phyloP scores from a whole-genome alignment of 2,797 vertebrate genomes.

The Tapera naevia region DNA sequence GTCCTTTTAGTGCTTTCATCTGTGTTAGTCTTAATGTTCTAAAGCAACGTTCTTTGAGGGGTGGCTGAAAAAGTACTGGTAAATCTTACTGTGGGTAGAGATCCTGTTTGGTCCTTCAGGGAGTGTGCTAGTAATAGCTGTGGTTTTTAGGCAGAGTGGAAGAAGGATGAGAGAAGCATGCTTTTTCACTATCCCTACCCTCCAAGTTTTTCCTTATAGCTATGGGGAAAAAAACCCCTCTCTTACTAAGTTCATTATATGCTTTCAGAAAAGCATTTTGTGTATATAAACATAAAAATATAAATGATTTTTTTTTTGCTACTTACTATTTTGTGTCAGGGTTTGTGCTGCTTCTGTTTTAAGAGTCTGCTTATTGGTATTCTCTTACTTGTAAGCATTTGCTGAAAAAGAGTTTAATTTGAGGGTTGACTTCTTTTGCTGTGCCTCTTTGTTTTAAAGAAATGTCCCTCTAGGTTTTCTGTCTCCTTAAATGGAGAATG shows the following conservation, averaged over 20 bases:
- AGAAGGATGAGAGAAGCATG: slow-evolving; percentile 2
- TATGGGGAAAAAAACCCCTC: neutral
- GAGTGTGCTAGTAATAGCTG: slow-evolving; percentile 22
- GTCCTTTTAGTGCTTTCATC: neutral
- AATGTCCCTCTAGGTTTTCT: neutral
- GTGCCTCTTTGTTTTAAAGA: neutral
- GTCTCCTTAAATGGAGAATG: neutral
- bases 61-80: slow-evolving; percentile 24
- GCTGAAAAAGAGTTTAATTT: neutral
- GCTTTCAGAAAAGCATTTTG: neutral
- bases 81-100: slow-evolving; percentile 9
- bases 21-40: neutral
- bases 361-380: neutral
- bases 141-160: slow-evolving; percentile 4
- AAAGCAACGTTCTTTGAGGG: neutral
- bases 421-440: neutral
- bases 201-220: neutral
- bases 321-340: neutral
- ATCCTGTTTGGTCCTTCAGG: slow-evolving; percentile 18
- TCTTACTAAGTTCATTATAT: neutral
- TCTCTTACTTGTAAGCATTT: neutral
- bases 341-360: neutral
- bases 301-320: no score
- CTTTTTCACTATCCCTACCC: neutral
- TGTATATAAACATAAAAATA: no score